phyloP scores from a whole-genome alignment of 2,797 vertebrate species.

The Peromyscus melanophrys region DNA sequence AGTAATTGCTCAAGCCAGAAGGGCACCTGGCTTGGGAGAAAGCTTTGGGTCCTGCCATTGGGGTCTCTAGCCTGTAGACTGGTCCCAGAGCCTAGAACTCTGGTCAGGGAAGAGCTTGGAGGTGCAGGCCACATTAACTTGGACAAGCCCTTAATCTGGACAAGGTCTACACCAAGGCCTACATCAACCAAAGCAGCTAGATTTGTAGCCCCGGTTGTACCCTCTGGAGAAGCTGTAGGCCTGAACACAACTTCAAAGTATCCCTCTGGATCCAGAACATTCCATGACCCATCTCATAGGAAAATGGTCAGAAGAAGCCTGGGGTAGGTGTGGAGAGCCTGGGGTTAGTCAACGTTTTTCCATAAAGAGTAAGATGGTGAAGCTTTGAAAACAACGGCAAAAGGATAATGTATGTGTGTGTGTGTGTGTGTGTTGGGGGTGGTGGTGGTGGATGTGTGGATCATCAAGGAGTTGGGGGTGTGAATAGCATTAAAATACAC shows the following conservation, averaged over 20 bases:
- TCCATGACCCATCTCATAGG: not conserved
- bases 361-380: not conserved
- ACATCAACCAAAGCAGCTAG: not conserved
- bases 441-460: not conserved
- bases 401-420: not conserved
- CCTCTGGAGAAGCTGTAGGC: not conserved
- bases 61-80: not conserved
- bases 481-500: not conserved
- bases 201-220: not conserved
- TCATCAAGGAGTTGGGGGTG: not conserved
- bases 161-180: not conserved
- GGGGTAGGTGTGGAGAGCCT: not conserved
- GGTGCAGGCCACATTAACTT: not conserved
- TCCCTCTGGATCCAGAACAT: not conserved
- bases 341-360: not conserved
- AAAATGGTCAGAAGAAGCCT: not conserved
- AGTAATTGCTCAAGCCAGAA: not conserved
- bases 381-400: not conserved
- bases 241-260: not conserved
- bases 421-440: not conserved
- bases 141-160: not conserved
- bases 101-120: not conserved
- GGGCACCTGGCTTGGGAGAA: not conserved
- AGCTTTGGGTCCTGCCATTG: not conserved
- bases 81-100: too few relatives aligned